Base-by-base conservation (phyloP, 2,888 invertebrate species). In the Ophion costatus region DNA sequence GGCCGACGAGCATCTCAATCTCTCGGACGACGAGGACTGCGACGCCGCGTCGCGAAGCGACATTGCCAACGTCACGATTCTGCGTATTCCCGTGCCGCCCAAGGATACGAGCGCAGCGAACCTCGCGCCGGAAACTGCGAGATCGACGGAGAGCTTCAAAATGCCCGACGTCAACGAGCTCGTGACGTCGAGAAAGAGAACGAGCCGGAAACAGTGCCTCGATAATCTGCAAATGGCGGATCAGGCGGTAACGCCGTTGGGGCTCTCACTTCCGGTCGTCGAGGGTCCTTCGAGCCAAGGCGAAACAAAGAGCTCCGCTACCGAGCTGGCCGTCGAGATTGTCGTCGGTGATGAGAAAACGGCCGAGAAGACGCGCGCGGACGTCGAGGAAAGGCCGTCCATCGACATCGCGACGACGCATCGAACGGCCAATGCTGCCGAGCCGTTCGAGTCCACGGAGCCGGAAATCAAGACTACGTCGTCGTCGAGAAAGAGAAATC, bases 81-180 rank as follows among this genome's bases (percentile, higher is more conserved):
- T 10, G n/a, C 70, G 56, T 1, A 38, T 20, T 20, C 24, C 51
- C 2, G 33, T 59, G 6, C n/a, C 22, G 2, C 67, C 66, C 51
- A 79, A 67, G 59, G 51, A 33, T 14, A 57, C 17, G 11, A 20
- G 14, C 17, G 5, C 51, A 0, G 5, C n/a, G 6, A 20, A 67
- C 61, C 14, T 57, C 29, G 5, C 7, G 0, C 14, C 51, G 51
- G 69, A 20, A 59, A 42, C 24, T 9, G 14, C 38, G 2, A 42
- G 29, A 51, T 4, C 59, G 0, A 9, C 51, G 9, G 91, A 92
- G 20, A 88, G 87, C 0, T 92, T 91, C 56, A 92, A 92, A 82
- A 64, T 91, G 70, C 92, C 92, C 0, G 89, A 91, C 73, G 77
- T 83, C 5, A 88, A 87, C 0, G 90, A 91, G 38, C 61, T 89